Evolutionary conservation across 2,888 invertebrate species (phyloP), one percentile per base, ranked within the genome.

Genomic region (Callosobruchus maculatus): DNA sequence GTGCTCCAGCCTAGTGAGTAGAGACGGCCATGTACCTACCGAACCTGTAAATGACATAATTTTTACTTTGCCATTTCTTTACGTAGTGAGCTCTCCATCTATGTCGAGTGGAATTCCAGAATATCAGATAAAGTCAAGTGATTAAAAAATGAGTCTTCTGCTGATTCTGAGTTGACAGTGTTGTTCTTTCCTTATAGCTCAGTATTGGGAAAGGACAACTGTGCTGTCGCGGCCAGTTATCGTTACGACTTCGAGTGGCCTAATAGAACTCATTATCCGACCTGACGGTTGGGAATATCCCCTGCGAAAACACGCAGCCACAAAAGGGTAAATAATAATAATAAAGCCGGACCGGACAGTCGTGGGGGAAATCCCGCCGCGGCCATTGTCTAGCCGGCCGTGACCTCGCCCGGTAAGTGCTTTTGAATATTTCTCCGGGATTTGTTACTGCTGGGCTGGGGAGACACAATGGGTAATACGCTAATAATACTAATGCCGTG

Each of bases 251-350:
- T 49, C 76, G 76, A 82, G 81, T 81, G 80, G 78, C 78, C 82
- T 82, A 82, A 83, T 83, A 82, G 78, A 78, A 80, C 82, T 83
- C 82, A 83, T 83, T 83, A 83, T 82, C 77, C 77, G 77, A 79
- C 80, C 80, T 78, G 82, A 78, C 83, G 82, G 83, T 82, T 82
- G 80, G 78, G 80, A 82, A 82, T 81, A 80, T 78, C 83, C 83
- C 80, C 77, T 82, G 79, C 81, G 78, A 81, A 82, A 83, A 83
- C 81, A 82, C 81, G 79, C 80, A 75, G 78, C 80, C 70, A 22
- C 22, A 79, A 81, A 81, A 81, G 82, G 82, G 81, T 81, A 81
- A 80, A 80, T 49, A 49, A 49, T 78, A 80, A 75, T 75, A 75
- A 74, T 73, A 73, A 68, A 70, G 74, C 21, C 73, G 69, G 72